Base-by-base conservation (phyloP, 2,113 vertebrate genomes). In the Chaetodon trifascialis region DNA sequence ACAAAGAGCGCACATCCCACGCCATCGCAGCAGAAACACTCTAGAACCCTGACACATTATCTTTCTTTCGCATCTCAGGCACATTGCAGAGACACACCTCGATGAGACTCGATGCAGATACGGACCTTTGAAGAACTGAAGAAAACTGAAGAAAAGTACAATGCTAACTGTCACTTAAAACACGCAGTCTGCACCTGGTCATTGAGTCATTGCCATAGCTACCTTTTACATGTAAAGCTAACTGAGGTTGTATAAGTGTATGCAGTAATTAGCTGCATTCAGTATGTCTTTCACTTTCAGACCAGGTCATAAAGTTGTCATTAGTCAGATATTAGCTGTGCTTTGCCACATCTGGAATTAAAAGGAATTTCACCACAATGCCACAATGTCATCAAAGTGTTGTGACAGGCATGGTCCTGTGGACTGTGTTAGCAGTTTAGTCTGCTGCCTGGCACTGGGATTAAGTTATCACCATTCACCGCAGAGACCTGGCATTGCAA, bases 1-100 rank as follows among this genome's bases (percentile, higher is more conserved):
- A 34, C 15, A 3, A 8, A 34, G 19, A 36, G 3, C 1, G 1
- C n/a, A 56, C 2, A 85, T 72, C 42, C 87, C 16, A 40, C 62
- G 78, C 63, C 23, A 75, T 67, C 62, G 49, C 10, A 79, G 49
- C 66, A 70, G 54, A 59, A 58, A 83, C 25, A 2, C 1, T 30
- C 2, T 30, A 16, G 70, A 60, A 40, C 78, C 46, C 58, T 40
- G 4, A 7, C 36, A 81, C 4, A 14, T 59, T 42, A 62, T 54
- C 40, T 64, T 36, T 54, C 11, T 81, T 76, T 78, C 71, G 42
- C 67, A 70, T 67, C 34, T 55, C 25, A 1, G 19, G 16, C 49
- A 71, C 47, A 70, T 30, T 44, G 44, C 60, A 12, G 51, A 56
- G 49, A 72, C 15, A 4, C 1, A 40, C 5, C 8, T 49, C 1